Evolutionary conservation across 2,888 invertebrate genomes (phyloP), one percentile per base, ranked within the genome.

Genomic region (Timandra comae): DNA sequence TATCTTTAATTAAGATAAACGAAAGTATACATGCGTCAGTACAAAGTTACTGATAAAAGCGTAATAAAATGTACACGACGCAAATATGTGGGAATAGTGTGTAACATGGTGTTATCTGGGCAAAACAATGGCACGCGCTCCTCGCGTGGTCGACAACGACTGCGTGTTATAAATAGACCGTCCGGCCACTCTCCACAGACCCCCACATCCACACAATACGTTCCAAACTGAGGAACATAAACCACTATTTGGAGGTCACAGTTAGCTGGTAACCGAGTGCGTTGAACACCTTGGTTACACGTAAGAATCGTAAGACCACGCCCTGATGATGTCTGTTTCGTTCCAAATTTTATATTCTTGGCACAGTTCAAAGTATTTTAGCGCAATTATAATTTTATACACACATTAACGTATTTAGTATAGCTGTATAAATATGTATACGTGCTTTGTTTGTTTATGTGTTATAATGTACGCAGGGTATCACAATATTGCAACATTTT

Each of bases 41-140:
- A 46, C 70, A 51, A 68, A 64, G 69, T 57, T 60, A 73, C 70
- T 29, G 56, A 64, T 69, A 71, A 66, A 41, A 51, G 32, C 39
- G 47, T 47, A 65, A 67, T 66, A 60, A 65, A 65, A 61, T 54
- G 54, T 53, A 58, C 77, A 78, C 80, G 76, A 53, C 56, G 66
- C 66, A 65, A 63, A 68, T 71, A 76, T 66, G 68, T 77, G 77
- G 47, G 58, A 49, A 56, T 16, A n/a, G n/a, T n/a, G n/a, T n/a
- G n/a, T n/a, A n/a, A 12, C 12, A 39, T 31, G 33, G 23, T 12
- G 26, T 49, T 63, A 68, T 72, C 70, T 58, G 65, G 75, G 64
- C 81, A 82, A 81, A 84, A 84, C 82, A 84, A 72, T 48, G 63
- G 63, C 84, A 84, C 78, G 82, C 70, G 77, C 60, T 12, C 34